Conservation (phyloP, 1,140 invertebrate genomes). For the Scaptodrosophila lebanonensis region DNA sequence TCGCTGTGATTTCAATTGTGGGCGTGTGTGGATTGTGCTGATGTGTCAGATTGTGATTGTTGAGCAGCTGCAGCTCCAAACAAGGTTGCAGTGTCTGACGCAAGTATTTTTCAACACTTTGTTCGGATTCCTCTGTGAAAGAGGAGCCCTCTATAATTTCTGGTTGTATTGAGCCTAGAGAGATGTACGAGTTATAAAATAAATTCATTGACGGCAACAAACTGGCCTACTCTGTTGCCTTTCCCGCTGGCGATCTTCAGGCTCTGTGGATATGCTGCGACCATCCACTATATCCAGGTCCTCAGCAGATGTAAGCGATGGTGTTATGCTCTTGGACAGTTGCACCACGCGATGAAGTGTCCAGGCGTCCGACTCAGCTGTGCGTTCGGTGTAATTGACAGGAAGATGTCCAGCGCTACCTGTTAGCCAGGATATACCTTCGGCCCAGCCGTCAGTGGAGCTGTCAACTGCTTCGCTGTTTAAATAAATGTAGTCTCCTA, state of each 20-base stretch:
- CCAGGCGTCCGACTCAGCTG: slow-evolving; percentile 93
- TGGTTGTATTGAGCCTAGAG: slow-evolving; percentile 40
- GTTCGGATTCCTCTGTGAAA: slow-evolving; percentile 67
- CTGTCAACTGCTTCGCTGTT: slow-evolving; percentile 84
- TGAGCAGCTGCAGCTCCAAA: slow-evolving; percentile 55
- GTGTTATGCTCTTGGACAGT: slow-evolving; percentile 77
- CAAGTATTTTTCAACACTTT: slow-evolving; percentile 70
- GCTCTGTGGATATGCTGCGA: slow-evolving; percentile 71
- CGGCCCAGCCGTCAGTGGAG: slow-evolving; percentile 90
- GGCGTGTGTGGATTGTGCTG: slow-evolving; percentile 64
- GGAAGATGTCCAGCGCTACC: slow-evolving; percentile 88
- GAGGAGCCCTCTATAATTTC: slow-evolving; percentile 67
- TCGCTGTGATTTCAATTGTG: slow-evolving; percentile 63
- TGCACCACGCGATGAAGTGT: slow-evolving; percentile 86
- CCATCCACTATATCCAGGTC: slow-evolving; percentile 78
- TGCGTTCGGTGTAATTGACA: slow-evolving; percentile 87
- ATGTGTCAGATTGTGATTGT: slow-evolving; percentile 40
- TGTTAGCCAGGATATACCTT: slow-evolving; percentile 92
- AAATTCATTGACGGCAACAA: not conserved
- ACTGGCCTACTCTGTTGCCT: slow-evolving; percentile 36
- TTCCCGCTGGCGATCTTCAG: slow-evolving; percentile 56
- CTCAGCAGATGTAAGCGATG: slow-evolving; percentile 77
- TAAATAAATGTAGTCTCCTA: slow-evolving; percentile 92
- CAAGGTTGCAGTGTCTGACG: slow-evolving; percentile 66
- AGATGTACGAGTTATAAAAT: not conserved